Evolutionary conservation across 2,113 vertebrate genomes (phyloP), one percentile per base, ranked within the genome.

Genomic region (Corythoichthys intestinalis): DNA sequence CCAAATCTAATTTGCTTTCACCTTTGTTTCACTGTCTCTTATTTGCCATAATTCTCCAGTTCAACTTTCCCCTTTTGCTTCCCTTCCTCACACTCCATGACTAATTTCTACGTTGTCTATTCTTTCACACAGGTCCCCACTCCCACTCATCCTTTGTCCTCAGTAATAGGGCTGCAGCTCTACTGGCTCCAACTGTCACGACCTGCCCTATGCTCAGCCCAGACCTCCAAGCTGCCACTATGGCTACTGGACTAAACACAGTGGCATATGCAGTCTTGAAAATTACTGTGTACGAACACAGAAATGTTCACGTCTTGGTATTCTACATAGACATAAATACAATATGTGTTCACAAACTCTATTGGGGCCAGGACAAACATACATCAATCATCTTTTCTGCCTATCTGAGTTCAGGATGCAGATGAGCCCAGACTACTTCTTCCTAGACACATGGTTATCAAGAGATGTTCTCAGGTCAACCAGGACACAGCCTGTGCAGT

Each of bases 181-280:
- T 53, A 73, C 75, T 77, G 77, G 74, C 80, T 84, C 86, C 84
- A 86, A 87, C 84, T 88, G 86, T 83, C 78, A 77, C 41, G 67
- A 74, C 75, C 49, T 82, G 84, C 83, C 73, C 76, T 77, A 76
- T 84, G 80, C 75, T 80, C 77, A 77, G 83, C 66, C 68, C 75
- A 71, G 78, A 77, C 71, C 71, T 68, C 60, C 44, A 79, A 79
- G 86, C 75, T 89, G 85, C 79, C 81, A 85, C 80, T 83, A 74
- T 81, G 83, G 81, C 76, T 80, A 76, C 73, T 78, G 84, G 80
- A 83, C 83, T 82, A 62, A 70, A 85, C 78, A 75, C 46, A 46
- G 13, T 66, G 69, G 74, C 85, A 84, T 85, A 78, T 86, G 81
- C 80, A 82, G 75, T 72, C 62, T 67, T 84, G 58, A 60, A 69